Evolutionary conservation across 2,888 invertebrate genomes (phyloP).

Genomic region (Bembecia ichneumoniformis): DNA sequence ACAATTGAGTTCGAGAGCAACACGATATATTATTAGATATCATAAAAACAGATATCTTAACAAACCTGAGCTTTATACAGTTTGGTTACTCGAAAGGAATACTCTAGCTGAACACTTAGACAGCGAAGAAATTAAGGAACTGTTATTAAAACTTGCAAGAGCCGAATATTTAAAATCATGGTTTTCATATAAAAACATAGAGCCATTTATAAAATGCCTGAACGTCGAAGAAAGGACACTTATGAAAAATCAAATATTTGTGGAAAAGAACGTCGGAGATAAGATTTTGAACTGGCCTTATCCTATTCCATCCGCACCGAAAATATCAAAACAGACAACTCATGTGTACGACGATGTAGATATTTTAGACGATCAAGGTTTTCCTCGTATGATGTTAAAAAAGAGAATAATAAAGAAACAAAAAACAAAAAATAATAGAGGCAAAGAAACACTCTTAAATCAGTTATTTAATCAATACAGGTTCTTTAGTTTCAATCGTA

Average conservation of each 20-base stretch:
- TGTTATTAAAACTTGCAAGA: constrained; percentile 27
- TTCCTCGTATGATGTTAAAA: background rate
- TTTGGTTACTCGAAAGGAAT: constrained; percentile 27
- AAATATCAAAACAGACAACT: background rate
- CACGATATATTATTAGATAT: constrained; percentile 28
- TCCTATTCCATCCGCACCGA: constrained; percentile 12
- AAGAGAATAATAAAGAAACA: background rate
- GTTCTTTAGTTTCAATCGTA: constrained; percentile 32
- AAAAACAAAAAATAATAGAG: background rate
- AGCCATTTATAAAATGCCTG: constrained; percentile 35
- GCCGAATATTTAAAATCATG: constrained; percentile 29
- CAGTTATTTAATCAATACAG: constrained; percentile 39
- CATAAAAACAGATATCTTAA: constrained; percentile 27
- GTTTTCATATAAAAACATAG: constrained; percentile 34
- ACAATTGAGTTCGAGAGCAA: constrained; percentile 9
- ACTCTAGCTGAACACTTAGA: constrained; percentile 28
- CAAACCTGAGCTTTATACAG: constrained; percentile 36
- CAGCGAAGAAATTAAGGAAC: constrained; percentile 29
- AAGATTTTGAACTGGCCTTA: constrained; percentile 28
- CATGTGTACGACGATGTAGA: background rate
- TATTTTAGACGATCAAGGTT: background rate
- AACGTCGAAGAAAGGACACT: constrained; percentile 19
- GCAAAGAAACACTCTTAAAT: constrained; percentile 25
- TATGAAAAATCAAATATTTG: constrained; percentile 35
- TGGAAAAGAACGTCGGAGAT: constrained; percentile 27